phyloP scores from a whole-genome alignment of 2,113 vertebrate genomes.

The Carettochelys insculpta region DNA sequence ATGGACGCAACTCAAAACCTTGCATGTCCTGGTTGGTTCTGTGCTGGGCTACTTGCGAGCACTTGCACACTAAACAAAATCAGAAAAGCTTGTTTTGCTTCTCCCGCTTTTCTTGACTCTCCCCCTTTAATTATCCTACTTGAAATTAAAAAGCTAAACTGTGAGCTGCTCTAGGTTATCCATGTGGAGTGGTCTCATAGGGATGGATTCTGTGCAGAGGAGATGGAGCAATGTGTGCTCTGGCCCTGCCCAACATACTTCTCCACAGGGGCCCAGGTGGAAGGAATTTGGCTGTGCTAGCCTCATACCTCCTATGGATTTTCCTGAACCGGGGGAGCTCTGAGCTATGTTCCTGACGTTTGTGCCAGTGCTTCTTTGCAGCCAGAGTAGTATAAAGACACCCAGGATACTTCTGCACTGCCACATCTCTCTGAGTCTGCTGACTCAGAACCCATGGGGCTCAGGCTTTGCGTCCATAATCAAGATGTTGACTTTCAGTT shows the following conservation, averaged over 20 bases:
- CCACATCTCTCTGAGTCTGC: background rate
- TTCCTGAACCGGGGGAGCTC: background rate
- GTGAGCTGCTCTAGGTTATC: background rate
- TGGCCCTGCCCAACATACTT: background rate
- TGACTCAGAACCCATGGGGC: background rate
- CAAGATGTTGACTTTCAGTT: background rate
- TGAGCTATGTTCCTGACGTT: background rate
- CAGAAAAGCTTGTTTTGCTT: background rate
- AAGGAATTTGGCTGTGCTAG: background rate
- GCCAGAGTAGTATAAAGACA: background rate
- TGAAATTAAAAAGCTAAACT: background rate
- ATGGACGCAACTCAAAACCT: background rate
- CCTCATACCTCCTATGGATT: background rate
- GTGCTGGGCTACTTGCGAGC: background rate
- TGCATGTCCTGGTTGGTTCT: background rate
- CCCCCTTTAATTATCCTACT: background rate
- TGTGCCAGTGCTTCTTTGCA: background rate
- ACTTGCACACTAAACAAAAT: background rate
- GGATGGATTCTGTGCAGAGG: background rate
- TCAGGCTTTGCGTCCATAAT: background rate
- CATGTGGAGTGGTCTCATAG: background rate
- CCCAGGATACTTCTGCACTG: background rate
- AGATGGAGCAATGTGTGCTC: background rate
- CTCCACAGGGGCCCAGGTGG: background rate
- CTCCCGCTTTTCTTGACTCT: background rate